These are phyloP conservation scores for Drosophila stalkeri DNA, from an alignment of 2,888 invertebrate species.

Conservation along the genomic window DNA sequence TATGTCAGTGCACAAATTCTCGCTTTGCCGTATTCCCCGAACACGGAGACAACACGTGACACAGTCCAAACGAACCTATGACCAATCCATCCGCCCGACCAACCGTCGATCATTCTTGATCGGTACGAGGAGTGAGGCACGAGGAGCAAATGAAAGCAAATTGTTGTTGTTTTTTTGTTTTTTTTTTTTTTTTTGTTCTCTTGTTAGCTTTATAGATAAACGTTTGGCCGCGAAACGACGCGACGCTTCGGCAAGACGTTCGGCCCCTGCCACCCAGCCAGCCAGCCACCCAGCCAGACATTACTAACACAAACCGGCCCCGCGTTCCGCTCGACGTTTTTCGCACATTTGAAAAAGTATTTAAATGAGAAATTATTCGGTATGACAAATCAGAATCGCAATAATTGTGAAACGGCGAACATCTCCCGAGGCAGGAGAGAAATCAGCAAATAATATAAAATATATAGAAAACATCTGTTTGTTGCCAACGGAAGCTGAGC, in stretches of 20 bases:
- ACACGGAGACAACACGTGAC: slow-evolving; percentile 68
- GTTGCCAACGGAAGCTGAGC: slow-evolving; percentile 43
- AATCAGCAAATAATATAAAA: slow-evolving; percentile 2
- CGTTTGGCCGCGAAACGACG: slow-evolving; percentile 11
- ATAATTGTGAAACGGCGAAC: slow-evolving; percentile 58
- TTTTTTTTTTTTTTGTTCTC: slow-evolving; percentile 15
- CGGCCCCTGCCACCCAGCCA: slow-evolving; percentile 32
- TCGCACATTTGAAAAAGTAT: slow-evolving; percentile 49
- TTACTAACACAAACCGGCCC: slow-evolving; percentile 50
- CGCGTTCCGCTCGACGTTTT: slow-evolving; percentile 4
- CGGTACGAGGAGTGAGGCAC: slow-evolving; percentile 16
- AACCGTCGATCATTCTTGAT: slow-evolving; percentile 36
- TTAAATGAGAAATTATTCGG: slow-evolving; percentile 69
- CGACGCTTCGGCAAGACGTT: slow-evolving; percentile 9
- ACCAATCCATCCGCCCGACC: slow-evolving; percentile 33
- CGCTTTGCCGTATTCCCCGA: slow-evolving; percentile 67
- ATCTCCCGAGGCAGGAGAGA: slow-evolving; percentile 8
- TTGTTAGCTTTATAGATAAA: slow-evolving; percentile 45
- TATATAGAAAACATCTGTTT: slow-evolving; percentile 22
- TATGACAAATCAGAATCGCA: slow-evolving; percentile 76
- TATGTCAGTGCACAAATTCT: slow-evolving; percentile 39
- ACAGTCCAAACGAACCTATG: slow-evolving; percentile 23
- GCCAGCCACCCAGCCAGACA: slow-evolving; percentile 24
- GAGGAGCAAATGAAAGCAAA: slow-evolving; percentile 10
- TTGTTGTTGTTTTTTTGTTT: slow-evolving; percentile 12